A percentile compares a stretch with the other conserved stretches of the same genome.
phyloP scores from a whole-genome alignment of 2,113 vertebrate species.

The Craseonycteris thonglongyai region DNA sequence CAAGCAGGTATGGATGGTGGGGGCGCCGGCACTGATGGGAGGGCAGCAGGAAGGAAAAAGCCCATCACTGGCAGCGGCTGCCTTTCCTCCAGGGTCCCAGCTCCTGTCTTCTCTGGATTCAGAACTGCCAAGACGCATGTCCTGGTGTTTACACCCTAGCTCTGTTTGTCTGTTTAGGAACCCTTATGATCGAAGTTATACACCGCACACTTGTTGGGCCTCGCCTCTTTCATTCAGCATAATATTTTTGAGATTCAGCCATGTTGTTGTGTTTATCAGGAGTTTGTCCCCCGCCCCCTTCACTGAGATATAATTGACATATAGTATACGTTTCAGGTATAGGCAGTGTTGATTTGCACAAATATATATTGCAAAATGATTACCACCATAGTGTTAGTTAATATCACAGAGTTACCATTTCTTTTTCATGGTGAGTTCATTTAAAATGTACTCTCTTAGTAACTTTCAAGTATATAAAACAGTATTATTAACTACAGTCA shows the following conservation, averaged over 20 bases:
- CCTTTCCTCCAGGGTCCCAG: neutral
- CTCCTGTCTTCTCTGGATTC: neutral
- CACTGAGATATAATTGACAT: neutral
- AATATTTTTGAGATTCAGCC: neutral
- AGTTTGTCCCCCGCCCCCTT: neutral
- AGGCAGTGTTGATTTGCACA: neutral
- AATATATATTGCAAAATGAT: neutral
- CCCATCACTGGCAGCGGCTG: neutral
- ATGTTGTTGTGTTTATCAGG: neutral
- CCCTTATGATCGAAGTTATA: no score
- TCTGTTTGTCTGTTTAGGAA: neutral
- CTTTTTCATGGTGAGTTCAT: neutral
- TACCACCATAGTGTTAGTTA: neutral
- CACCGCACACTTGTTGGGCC: accelerated
- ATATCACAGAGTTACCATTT: neutral
- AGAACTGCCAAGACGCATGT: accelerated
- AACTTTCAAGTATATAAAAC: no score
- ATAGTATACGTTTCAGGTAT: neutral
- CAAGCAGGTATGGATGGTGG: neutral
- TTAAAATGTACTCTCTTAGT: neutral
- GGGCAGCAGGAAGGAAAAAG: neutral
- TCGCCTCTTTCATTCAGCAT: neutral
- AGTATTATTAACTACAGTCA: neutral
- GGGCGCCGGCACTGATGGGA: no score
- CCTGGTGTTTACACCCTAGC: no score